Base-by-base conservation (phyloP, 2,888 invertebrate species). In the Dicroscelio sp. region DNA sequence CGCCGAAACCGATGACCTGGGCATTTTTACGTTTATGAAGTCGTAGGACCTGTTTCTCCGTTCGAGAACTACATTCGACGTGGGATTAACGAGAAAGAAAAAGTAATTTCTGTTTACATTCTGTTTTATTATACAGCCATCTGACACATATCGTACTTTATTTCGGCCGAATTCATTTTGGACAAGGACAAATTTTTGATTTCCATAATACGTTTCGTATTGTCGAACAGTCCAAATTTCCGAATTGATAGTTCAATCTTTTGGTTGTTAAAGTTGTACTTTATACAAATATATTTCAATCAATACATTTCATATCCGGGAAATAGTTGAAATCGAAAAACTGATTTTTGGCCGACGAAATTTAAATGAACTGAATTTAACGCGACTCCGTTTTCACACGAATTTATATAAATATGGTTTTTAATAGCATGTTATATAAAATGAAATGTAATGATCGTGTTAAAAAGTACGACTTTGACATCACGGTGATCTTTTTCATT, bases 21-120 rank as follows among this genome's bases (percentile, higher is more conserved):
- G 93, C 94, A 93, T 94, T 92, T 90, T 93, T 93, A 92, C 73
- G 85, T 90, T 92, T 90, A 93, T 93, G 93, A n/a, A n/a, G 84
- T 63, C 93, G 84, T 92, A 91, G 94, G 93, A 94, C 92, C 85
- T 76, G 87, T 90, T 91, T 92, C 90, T 93, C 90, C 92, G 88
- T 79, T 93, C 88, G 92, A 93, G 92, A 92, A 73, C 23, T 38
- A 43, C 93, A 93, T 84, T 92, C 94, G 86, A 93, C 95, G 94
- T 94, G 94, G 95, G 94, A 95, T 86, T 84, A 88, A 93, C 91
- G 35, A 25, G n/a, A n/a, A n/a, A n/a, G n/a, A 43, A 73, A 76
- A 89, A 85, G 86, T 86, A 89, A 86, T 82, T 58, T 58, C 69
- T 75, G 8, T 52, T 85, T 35, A 52, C 60, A 73, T 82, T 88